phyloP scores from a whole-genome alignment of 2,797 vertebrate genomes.

The Ceryle rudis region DNA sequence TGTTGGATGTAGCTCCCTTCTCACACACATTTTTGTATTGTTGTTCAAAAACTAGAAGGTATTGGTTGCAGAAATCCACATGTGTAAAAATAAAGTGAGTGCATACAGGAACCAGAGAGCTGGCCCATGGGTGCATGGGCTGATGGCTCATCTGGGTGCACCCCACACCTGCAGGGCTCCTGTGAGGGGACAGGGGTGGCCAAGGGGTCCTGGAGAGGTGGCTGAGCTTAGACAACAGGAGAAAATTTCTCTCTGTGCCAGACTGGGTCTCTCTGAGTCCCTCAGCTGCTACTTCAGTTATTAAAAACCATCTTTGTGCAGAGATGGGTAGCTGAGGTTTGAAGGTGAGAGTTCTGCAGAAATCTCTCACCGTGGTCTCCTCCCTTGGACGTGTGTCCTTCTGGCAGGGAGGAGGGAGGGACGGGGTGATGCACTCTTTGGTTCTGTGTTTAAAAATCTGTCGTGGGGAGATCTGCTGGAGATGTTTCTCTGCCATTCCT shows the following conservation, averaged over 20 bases:
- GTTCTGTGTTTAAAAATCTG: background rate
- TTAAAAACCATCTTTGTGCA: accelerated
- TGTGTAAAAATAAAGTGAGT: background rate
- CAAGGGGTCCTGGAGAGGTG: too few species aligned
- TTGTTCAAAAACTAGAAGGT: background rate
- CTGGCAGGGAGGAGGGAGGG: accelerated
- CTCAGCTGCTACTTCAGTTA: background rate
- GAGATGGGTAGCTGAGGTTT: background rate
- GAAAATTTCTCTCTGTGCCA: background rate
- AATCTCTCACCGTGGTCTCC: accelerated
- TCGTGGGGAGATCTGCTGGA: background rate
- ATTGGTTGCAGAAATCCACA: background rate
- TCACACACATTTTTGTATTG: background rate
- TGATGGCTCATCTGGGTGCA: accelerated
- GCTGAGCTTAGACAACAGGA: background rate
- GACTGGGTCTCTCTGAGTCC: background rate
- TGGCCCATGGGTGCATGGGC: background rate
- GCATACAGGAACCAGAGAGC: too few species aligned
- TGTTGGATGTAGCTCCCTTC: background rate
- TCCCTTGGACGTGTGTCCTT: accelerated
- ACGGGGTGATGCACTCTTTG: background rate
- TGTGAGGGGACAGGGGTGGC: background rate
- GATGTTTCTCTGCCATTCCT: background rate
- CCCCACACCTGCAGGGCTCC: background rate
- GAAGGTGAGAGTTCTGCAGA: too few species aligned